Percentiles rank a stretch among this genome's conserved stretches.
Conservation (phyloP, 1,140 invertebrate genomes). For the Drosophila lowei region DNA sequence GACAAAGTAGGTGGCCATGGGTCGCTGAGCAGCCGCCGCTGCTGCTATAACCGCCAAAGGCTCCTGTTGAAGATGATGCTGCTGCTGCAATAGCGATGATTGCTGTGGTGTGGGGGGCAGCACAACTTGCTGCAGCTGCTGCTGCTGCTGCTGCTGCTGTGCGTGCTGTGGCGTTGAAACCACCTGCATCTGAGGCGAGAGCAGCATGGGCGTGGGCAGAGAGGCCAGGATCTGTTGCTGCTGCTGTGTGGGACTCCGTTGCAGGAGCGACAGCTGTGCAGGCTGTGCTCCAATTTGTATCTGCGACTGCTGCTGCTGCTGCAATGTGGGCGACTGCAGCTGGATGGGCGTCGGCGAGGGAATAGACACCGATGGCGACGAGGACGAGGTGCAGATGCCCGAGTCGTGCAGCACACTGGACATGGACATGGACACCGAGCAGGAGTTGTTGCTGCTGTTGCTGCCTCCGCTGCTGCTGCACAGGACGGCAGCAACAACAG, state of each 20-base stretch:
- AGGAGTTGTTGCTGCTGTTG: slow-evolving; percentile 64
- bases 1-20: slow-evolving; percentile 51
- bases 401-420: slow-evolving; percentile 78
- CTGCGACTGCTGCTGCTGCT: slow-evolving; percentile 32
- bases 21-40: slow-evolving; percentile 52
- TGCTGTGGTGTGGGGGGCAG: slow-evolving; percentile 18
- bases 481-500: slow-evolving; percentile 23
- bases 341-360: slow-evolving; percentile 74
- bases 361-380: slow-evolving; percentile 75
- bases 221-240: slow-evolving; percentile 67
- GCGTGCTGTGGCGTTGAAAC: not conserved
- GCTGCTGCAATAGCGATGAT: slow-evolving; percentile 39
- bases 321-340: slow-evolving; percentile 67
- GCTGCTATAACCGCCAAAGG: slow-evolving; percentile 65
- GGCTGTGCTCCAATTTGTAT: slow-evolving; percentile 20
- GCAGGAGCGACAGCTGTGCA: slow-evolving; percentile 47
- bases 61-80: slow-evolving; percentile 49
- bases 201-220: slow-evolving; percentile 67
- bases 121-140: slow-evolving; percentile 22
- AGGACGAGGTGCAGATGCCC: slow-evolving; percentile 79
- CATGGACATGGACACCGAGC: slow-evolving; percentile 71
- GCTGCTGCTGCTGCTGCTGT: slow-evolving; percentile 19
- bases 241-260: slow-evolving; percentile 61
- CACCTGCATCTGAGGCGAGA: slow-evolving; percentile 61
- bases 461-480: slow-evolving; percentile 26